A percentile compares a stretch with the other conserved stretches of the same genome.
phyloP scores from a whole-genome alignment of 2,797 vertebrate species.

The Oophaga sylvatica region DNA sequence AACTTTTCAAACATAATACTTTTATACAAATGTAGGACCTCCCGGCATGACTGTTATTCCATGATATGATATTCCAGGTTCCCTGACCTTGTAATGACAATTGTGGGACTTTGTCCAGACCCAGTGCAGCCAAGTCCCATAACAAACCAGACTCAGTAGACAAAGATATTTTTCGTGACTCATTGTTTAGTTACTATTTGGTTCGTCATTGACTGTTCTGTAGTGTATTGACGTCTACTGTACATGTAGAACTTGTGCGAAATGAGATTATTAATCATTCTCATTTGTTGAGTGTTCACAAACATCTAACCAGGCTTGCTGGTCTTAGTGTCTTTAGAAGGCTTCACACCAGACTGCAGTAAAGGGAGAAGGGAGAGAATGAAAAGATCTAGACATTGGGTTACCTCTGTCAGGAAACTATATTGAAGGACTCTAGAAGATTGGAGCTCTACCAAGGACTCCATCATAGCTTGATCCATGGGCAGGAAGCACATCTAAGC shows the following conservation, averaged over 20 bases:
- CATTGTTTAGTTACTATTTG: slow-evolving; percentile 13
- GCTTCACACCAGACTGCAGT: neutral
- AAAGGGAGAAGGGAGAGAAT: neutral
- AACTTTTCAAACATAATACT: neutral
- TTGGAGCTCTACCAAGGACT: neutral
- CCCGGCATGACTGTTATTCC: neutral
- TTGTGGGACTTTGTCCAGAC: slow-evolving; percentile 12
- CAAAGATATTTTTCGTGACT: neutral
- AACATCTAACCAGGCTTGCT: neutral
- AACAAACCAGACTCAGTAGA: neutral
- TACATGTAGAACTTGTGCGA: neutral
- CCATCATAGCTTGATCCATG: neutral
- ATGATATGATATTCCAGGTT: neutral
- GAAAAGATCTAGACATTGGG: neutral
- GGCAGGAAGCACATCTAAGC: neutral
- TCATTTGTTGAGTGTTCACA: neutral
- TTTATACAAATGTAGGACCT: neutral
- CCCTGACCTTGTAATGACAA: slow-evolving; percentile 1
- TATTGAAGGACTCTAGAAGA: neutral
- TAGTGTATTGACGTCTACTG: neutral
- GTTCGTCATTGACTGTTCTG: neutral
- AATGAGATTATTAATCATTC: neutral
- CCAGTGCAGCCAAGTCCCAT: neutral
- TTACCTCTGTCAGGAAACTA: neutral
- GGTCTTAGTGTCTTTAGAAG: neutral